Evolutionary conservation across 2,888 invertebrate species (phyloP), one percentile per base, ranked within the genome.

Genomic region (Linyphia triangularis): DNA sequence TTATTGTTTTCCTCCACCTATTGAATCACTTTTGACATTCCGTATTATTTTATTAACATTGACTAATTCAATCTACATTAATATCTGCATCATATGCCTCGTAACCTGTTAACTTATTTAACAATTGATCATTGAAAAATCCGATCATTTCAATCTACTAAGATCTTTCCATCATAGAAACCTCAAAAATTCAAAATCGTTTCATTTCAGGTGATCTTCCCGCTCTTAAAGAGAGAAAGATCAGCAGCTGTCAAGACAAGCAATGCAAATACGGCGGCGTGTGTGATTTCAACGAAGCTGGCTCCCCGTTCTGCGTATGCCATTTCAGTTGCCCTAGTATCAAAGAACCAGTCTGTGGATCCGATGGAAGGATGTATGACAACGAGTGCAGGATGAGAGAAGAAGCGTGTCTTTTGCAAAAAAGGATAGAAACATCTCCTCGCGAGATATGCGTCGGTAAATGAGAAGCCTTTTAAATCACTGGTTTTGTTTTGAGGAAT

Each of bases 381-480:
- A 97, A 96, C 91, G 94, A 96, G 91, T 97, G 97, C 93, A 95
- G 96, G 79, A 96, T 97, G 96, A 95, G 96, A 92, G 95, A 96
- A 94, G 96, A 97, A 92, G 96, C 96, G 33, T 97, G 97, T 93
- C 95, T 96, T 91, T 94, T 95, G 91, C 97, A 97, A 93, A 95
- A 95, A 91, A 96, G 96, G 92, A 94, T 97, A 90, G 94, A 96
- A 91, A 94, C 96, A 79, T 94, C 96, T 89, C 96, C 96, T 2
- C 94, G 96, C 93, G 97, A 97, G 92, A 95, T 59, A 16, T 97
- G 97, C 93, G 95, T 96, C 96, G 97, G 97, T 95, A 92, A 91
- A 91, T 16, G 5, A 16, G 5, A 51, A 51, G 16, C 16, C 13
- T 51, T n/a, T n/a, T n/a, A n/a, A n/a, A n/a, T n/a, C n/a, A n/a